Percentiles rank a stretch among this genome's conserved stretches.
Evolutionary conservation across 2,797 vertebrate genomes (phyloP).

Genomic region (Hafferia zeledoni): DNA sequence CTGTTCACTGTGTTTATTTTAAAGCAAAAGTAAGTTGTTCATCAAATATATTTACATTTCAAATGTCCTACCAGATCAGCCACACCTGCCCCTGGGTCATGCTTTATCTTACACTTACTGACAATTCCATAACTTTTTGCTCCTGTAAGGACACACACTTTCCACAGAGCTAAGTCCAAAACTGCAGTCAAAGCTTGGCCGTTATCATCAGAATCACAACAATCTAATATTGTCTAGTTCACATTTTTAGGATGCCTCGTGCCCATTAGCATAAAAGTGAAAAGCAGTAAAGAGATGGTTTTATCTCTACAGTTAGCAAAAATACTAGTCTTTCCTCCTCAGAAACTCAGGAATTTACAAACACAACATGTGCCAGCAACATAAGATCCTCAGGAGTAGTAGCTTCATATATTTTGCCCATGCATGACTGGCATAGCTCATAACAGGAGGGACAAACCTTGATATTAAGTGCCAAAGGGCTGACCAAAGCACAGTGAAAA

Average conservation of each 20-base stretch:
- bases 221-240: not conserved
- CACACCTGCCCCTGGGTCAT: fast-evolving
- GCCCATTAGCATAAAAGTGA: not conserved
- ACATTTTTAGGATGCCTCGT: not conserved
- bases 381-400: not conserved
- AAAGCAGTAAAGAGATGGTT: not conserved
- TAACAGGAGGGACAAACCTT: not conserved
- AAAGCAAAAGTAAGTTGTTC: not conserved
- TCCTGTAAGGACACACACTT: not conserved
- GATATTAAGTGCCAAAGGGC: not conserved
- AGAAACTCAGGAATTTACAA: not conserved
- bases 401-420: not conserved
- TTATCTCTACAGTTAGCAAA: not conserved
- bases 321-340: not conserved
- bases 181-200: not conserved
- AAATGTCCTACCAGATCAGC: not conserved
- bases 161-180: not conserved
- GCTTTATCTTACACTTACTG: not conserved
- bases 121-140: not conserved
- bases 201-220: not conserved
- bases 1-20: not conserved
- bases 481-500: not conserved
- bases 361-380: not conserved
- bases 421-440: not conserved
- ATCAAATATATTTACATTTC: not conserved